Evolutionary conservation across 2,797 vertebrate genomes (phyloP), one percentile per base, ranked within the genome.

Genomic region (Aplochiton taeniatus): DNA sequence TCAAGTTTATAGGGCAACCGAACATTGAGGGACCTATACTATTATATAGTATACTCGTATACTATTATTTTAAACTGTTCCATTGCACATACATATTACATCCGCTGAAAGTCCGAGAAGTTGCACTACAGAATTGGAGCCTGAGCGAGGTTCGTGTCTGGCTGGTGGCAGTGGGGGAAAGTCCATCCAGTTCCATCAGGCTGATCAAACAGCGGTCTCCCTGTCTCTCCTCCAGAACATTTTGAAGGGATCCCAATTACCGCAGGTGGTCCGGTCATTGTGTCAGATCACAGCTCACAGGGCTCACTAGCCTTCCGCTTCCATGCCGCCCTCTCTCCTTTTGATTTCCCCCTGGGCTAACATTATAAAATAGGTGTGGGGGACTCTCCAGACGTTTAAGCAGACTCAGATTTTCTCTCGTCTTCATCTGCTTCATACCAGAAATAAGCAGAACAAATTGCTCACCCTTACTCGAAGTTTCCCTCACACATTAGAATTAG

Each of bases 271-370:
- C 52, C 44, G 4, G 11, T 50, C 56, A 51, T 41, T 0, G 14
- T 52, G 51, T 72, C 57, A 69, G 20, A 66, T 69, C 60, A 67
- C 59, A 46, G 59, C 18, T 46, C 67, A 68, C 63, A n/a, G 17
- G 49, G 68, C 48, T 18, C 31, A 10, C 61, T 52, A 10, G 60
- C 56, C 55, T 43, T 57, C 4, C 63, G 18, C 45, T 41, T n/a
- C 4, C 54, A 20, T n/a, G 9, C 51, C 31, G 20, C 55, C 31
- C 55, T 41, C 16, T 16, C 43, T 31, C 31, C 3, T 66, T 63
- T 70, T 75, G 61, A 78, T 77, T 75, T 72, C 67, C 70, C 75
- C 0, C 42, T 59, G 61, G 72, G 68, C 64, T 61, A 2, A n/a
- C 19, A n/a, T 16, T n/a, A 63, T 10, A n/a, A 51, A 61, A 69